A percentile compares a stretch with the other conserved stretches of the same genome.
phyloP scores from a whole-genome alignment of 2,888 invertebrate species.

The Amblyjoppa fuscipennis region DNA sequence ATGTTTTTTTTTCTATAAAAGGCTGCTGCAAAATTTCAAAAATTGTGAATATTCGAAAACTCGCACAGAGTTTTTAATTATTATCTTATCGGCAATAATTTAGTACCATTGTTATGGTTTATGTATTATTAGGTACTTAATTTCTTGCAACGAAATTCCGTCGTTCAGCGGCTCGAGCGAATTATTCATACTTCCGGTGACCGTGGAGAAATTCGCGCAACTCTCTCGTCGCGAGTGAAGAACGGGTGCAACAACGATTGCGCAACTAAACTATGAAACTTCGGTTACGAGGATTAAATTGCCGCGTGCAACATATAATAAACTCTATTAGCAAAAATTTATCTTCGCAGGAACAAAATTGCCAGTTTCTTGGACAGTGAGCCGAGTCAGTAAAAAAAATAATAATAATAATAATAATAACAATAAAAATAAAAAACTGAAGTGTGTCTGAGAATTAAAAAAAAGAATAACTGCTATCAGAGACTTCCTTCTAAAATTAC shows the following conservation, averaged over 20 bases:
- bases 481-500: constrained; percentile 8
- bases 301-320: constrained; percentile 5
- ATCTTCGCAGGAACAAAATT: not conserved
- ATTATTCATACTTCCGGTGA: not conserved
- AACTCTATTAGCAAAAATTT: not conserved
- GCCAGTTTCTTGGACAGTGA: not conserved
- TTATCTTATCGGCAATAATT: not conserved
- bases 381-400: too few species aligned
- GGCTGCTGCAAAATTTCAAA: not conserved
- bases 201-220: constrained; percentile 8
- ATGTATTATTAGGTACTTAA: not conserved
- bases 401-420: too few species aligned
- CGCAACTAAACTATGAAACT: not conserved
- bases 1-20: too few species aligned
- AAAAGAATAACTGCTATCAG: not conserved
- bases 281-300: constrained; percentile 11
- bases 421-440: not conserved
- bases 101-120: not conserved
- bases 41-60: constrained; percentile 1
- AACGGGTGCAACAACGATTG: constrained; percentile 8
- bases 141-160: not conserved
- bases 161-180: not conserved
- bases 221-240: not conserved
- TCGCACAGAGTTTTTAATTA: not conserved
- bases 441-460: not conserved